A percentile compares a stretch with the other conserved stretches of the same genome.
phyloP scores from a whole-genome alignment of 2,797 vertebrate genomes.

The Xiphophorus birchmanni region DNA sequence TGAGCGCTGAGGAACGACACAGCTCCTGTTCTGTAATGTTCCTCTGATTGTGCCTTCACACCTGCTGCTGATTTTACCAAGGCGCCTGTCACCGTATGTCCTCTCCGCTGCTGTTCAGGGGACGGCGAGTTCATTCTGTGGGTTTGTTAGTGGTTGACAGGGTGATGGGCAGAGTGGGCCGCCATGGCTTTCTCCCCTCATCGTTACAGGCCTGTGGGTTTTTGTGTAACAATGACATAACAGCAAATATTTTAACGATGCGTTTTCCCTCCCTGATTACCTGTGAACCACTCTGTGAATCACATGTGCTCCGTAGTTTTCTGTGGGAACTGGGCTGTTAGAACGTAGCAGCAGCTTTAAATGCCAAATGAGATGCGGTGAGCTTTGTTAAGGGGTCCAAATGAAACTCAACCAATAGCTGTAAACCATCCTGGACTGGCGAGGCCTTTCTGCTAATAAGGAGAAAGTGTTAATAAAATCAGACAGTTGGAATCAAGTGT shows the following conservation, averaged over 20 bases:
- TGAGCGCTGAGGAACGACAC: not conserved
- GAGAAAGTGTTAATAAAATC: not conserved
- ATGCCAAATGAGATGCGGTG: constrained; percentile 45
- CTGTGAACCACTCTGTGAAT: constrained; percentile 4
- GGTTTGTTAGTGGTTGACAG: constrained; percentile 65
- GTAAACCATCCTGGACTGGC: constrained; percentile 17
- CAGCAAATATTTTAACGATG: constrained; percentile 34
- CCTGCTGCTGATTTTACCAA: constrained; percentile 30
- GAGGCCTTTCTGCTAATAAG: not conserved
- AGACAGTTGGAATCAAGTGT: not conserved
- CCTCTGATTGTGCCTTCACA: constrained; percentile 46
- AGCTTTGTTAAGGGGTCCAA: constrained; percentile 22
- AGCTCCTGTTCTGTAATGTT: constrained; percentile 16
- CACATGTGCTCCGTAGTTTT: constrained; percentile 4
- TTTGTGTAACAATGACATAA: constrained; percentile 26
- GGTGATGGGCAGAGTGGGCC: constrained; percentile 10
- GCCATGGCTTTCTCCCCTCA: constrained; percentile 45
- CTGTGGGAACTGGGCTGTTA: constrained; percentile 36
- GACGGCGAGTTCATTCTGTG: constrained; percentile 34
- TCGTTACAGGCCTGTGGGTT: constrained; percentile 49
- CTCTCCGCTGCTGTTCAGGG: constrained; percentile 55
- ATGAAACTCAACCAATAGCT: constrained; percentile 37
- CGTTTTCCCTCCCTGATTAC: constrained; percentile 10
- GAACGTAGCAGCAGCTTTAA: constrained; percentile 21
- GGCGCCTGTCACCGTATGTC: constrained; percentile 26